Conservation (phyloP, 2,888 invertebrate genomes). For the Heteromurus nitidus region DNA sequence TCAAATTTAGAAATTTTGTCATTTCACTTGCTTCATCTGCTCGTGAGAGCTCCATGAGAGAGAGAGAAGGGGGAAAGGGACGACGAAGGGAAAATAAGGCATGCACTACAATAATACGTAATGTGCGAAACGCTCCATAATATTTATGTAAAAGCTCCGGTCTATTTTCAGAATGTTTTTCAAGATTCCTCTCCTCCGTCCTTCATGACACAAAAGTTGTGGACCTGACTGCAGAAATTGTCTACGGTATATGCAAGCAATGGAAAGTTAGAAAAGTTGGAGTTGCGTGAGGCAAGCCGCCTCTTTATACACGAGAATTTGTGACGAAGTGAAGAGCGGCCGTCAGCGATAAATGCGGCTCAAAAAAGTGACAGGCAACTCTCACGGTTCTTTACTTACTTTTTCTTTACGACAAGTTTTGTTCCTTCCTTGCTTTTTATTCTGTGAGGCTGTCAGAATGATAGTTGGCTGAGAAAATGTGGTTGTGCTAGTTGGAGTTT, state of each 20-base stretch:
- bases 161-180: slow-evolving; percentile 40
- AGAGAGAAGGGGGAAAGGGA: slow-evolving; percentile 8
- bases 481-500: slow-evolving; percentile 69
- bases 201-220: slow-evolving; percentile 34
- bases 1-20: slow-evolving; percentile 62
- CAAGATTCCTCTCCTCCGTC: neutral
- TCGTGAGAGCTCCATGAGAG: slow-evolving; percentile 29
- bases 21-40: slow-evolving; percentile 53
- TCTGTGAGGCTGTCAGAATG: slow-evolving; percentile 66
- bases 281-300: too few species aligned
- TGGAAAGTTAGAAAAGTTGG: too few species aligned
- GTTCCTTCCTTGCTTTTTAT: slow-evolving; percentile 63
- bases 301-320: slow-evolving; percentile 14
- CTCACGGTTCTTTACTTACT: slow-evolving; percentile 61
- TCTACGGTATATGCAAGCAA: too few species aligned
- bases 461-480: slow-evolving; percentile 71
- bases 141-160: slow-evolving; percentile 6
- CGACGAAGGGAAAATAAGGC: neutral
- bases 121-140: slow-evolving; percentile 15
- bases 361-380: slow-evolving; percentile 48
- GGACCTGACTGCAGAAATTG: neutral
- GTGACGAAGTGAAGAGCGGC: slow-evolving; percentile 30
- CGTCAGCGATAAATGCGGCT: slow-evolving; percentile 44
- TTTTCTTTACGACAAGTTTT: slow-evolving; percentile 63
- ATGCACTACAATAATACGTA: slow-evolving; percentile 23